Base-by-base conservation (phyloP, 2,888 invertebrate species). In the Acanthosepion esculentum region DNA sequence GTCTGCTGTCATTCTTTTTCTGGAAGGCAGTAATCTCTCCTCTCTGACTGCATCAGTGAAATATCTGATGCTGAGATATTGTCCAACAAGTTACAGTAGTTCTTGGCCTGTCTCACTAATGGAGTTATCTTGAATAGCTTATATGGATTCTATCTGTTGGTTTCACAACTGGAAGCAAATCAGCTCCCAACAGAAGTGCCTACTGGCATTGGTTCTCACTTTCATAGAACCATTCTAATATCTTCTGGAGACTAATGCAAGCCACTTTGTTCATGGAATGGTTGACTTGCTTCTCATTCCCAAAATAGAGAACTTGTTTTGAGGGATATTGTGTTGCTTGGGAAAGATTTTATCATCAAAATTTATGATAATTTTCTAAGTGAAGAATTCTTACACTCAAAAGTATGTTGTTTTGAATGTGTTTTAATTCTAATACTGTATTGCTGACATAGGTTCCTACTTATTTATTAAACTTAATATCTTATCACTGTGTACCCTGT, bases 281-380 rank as follows among this genome's bases (percentile, higher is more conserved):
- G 78, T 78, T n/a, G n/a, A 78, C 78, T 78, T 78, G n/a, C 29
- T 78, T n/a, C 78, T 78, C n/a, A 78, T 78, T 78, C n/a, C 78
- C n/a, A 78, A 78, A 78, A 78, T n/a, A n/a, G n/a, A 78, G n/a
- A n/a, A 78, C 29, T 29, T 78, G n/a, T 29, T 29, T 29, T 29
- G 78, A n/a, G n/a, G 78, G 78, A 78, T 78, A n/a, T 78, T 78
- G n/a, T n/a, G n/a, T 29, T n/a, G 78, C 29, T 29, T 26, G 29
- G 64, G 64, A 12, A 78, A 78, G n/a, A 78, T 78, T n/a, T n/a
- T 78, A 78, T n/a, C 78, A 78, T n/a, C 78, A 78, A n/a, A 78
- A 78, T 78, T 78, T 78, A 29, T 78, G 29, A 78, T 78, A n/a
- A 78, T 78, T 78, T 10, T 10, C 78, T 12, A n/a, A 78, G 78